Base-by-base conservation (phyloP, 2,113 vertebrate species). In the Semnornis frantzii region DNA sequence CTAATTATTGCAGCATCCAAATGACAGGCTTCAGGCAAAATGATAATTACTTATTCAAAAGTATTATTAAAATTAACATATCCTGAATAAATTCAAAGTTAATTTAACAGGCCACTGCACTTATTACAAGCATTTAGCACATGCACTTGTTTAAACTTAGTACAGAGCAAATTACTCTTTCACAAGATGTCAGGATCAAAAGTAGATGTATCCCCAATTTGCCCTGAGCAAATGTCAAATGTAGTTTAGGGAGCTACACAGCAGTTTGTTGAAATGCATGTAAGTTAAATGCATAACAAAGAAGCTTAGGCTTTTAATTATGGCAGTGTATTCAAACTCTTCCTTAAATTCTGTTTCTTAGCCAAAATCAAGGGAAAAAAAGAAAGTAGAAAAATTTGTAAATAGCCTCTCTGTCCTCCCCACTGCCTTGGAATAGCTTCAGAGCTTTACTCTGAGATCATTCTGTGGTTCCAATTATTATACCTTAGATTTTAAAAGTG, bases 51-150 rank as follows among this genome's bases (percentile, higher is more conserved):
- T 93, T 75, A 72, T 52, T 90, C 85, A 74, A 75, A 94, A 82
- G 71, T 75, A 91, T 81, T 86, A 79, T 94, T 90, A 76, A 92
- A 89, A 92, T 89, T 87, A 81, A 94, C 85, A 71, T 76, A 85
- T 59, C 54, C 82, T 84, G 92, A 93, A 93, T 91, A 69, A 87
- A 82, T 88, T 82, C 82, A 73, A 66, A 60, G 72, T 93, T 95
- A 57, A 85, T 96, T 97, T 93, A 94, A 93, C 87, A 95, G 96
- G 57, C 84, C 44, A 31, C 60, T 95, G 82, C 69, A 30, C 82
- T 84, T 69, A 73, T 27, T 94, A 74, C 55, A 82, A 89, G 62
- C 68, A 55, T 74, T 89, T 87, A 76, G 73, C 58, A 15, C 68
- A 73, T 48, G 55, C 33, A 30, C 68, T 82, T 73, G 33, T 91